Percentiles rank a stretch among this genome's conserved stretches.
phyloP scores from a whole-genome alignment of 2,888 invertebrate species.

The Capitulum mitella region DNA sequence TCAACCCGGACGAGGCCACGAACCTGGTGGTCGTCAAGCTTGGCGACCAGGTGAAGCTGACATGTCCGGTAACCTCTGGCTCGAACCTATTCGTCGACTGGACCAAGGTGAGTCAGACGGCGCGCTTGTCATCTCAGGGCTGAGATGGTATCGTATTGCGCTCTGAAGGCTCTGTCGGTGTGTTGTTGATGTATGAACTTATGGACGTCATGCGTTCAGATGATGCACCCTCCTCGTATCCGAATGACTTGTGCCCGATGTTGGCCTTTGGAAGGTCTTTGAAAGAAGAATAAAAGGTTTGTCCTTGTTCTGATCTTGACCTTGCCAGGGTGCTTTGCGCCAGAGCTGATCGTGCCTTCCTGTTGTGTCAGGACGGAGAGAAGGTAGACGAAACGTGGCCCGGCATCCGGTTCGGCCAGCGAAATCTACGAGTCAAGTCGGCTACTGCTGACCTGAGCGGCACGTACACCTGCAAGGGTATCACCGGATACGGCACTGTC shows the following conservation, averaged over 20 bases:
- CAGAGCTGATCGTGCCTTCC: not conserved
- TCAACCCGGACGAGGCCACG: not conserved
- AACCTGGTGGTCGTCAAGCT: not conserved
- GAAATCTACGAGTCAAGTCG: constrained; percentile 27
- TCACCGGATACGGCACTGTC: constrained; percentile 42
- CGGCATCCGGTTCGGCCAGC: not conserved
- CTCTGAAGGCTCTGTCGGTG: too few species aligned
- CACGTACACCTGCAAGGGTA: constrained; percentile 41
- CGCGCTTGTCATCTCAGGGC: too few species aligned
- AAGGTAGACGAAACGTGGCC: constrained; percentile 22
- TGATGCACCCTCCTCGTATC: too few species aligned
- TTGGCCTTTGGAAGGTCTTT: too few species aligned
- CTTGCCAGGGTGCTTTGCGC: too few species aligned
- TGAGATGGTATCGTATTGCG: too few species aligned
- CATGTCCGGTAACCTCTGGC: not conserved
- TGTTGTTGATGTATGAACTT: too few species aligned
- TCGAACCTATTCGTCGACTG: constrained; percentile 14
- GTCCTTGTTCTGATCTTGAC: too few species aligned
- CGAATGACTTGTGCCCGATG: too few species aligned
- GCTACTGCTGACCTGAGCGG: constrained; percentile 41
- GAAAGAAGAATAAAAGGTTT: too few species aligned
- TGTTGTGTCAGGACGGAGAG: not conserved
- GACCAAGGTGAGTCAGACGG: constrained; percentile 8
- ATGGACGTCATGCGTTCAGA: too few species aligned
- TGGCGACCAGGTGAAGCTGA: not conserved